Conservation (phyloP, 2,113 vertebrate species). For the Leuciscus idus region DNA sequence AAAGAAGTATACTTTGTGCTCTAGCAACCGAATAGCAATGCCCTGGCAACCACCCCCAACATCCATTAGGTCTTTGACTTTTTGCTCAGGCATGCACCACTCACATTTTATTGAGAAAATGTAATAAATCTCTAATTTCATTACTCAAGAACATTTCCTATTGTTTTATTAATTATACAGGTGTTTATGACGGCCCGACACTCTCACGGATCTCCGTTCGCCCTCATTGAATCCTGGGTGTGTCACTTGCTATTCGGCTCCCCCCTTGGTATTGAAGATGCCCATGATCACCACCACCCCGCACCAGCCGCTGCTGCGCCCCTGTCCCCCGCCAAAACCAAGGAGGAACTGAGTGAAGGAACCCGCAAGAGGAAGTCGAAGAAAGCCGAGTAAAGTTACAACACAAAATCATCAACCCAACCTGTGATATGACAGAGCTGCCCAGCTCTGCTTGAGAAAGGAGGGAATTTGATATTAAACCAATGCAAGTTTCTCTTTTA, state of each 20-base stretch:
- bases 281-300: conserved; percentile 77
- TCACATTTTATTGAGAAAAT: not conserved
- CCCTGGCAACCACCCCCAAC: not conserved
- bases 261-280: conserved; percentile 68
- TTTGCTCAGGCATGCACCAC: not conserved
- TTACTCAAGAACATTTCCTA: not conserved
- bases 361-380: conserved; percentile 93
- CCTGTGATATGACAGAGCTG: conserved; percentile 58
- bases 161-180: conserved; percentile 66
- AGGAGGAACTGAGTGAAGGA: conserved; percentile 93
- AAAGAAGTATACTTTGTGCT: not conserved
- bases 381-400: conserved; percentile 84
- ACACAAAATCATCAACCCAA: conserved; percentile 18
- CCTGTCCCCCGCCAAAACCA: conserved; percentile 81
- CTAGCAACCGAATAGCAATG: not conserved
- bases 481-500: conserved; percentile 66
- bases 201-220: conserved; percentile 91
- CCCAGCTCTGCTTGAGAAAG: conserved; percentile 64
- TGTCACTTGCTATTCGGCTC: conserved; percentile 89
- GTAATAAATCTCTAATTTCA: not conserved
- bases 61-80: not conserved
- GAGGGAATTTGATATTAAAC: conserved; percentile 66
- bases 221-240: conserved; percentile 83
- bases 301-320: conserved; percentile 60
- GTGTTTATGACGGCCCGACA: conserved; percentile 92